Evolutionary conservation across 2,113 vertebrate genomes (phyloP).

Genomic region (Nematolebias whitei): DNA sequence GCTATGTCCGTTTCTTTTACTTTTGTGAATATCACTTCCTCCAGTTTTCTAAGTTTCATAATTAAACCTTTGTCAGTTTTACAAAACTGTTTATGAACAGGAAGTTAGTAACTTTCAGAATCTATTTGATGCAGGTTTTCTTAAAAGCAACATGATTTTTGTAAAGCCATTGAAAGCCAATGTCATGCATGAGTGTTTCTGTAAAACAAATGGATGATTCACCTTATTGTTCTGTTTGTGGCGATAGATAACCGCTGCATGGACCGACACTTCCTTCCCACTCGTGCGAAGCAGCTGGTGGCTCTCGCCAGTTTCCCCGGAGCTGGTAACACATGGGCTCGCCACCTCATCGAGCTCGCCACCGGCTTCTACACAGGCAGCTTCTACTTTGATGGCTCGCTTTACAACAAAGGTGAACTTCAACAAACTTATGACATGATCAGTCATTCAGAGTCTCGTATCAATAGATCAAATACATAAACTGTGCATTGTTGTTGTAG

Average conservation of each 20-base stretch:
- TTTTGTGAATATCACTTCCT: too few species aligned
- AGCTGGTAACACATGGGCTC: constrained; percentile 96
- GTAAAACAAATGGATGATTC: constrained; percentile 6
- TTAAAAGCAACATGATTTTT: background rate
- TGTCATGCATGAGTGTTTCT: background rate
- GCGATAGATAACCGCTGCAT: constrained; percentile 94
- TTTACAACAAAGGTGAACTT: constrained; percentile 95
- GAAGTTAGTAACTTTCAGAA: constrained; percentile 13
- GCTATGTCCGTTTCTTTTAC: background rate
- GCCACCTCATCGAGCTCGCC: constrained; percentile 95
- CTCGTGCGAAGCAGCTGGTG: constrained; percentile 86
- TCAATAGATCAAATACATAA: constrained; percentile 1
- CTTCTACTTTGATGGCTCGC: constrained; percentile 97
- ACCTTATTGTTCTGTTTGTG: constrained; percentile 3
- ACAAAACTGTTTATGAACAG: background rate
- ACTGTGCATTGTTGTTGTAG: constrained; percentile 66
- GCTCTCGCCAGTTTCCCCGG: constrained; percentile 96
- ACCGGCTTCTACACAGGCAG: constrained; percentile 97
- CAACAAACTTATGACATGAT: background rate
- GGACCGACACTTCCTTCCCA: constrained; percentile 91
- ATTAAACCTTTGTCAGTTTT: constrained; percentile 6
- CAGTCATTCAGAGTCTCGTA: background rate
- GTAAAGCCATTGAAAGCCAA: background rate
- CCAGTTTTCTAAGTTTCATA: too few species aligned
- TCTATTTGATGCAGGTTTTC: constrained; percentile 7